Evolutionary conservation across 2,797 vertebrate species (phyloP), one percentile per base, ranked within the genome.

Genomic region (Cyprinella venusta): DNA sequence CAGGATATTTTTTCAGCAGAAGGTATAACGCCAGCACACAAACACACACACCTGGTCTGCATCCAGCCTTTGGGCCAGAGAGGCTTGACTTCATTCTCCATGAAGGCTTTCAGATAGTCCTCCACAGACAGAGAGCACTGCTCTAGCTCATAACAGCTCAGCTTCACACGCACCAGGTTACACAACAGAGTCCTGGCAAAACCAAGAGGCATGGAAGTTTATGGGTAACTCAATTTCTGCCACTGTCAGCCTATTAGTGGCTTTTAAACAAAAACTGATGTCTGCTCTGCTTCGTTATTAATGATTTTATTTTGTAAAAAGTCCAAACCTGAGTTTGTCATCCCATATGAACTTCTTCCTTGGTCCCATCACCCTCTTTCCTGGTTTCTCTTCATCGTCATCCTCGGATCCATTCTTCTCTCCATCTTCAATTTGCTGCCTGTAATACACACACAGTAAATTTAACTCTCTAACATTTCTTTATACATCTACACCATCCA

Each of bases 31-130:
- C 4, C 72, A 6, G 26, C 64, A 61, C 45, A 82, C 33, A 89
- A 48, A 82, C 86, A 13, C 48, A 61, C 86, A 13, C 48, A 99
- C 98, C 98, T 97, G 94, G 97, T 93, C 94, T 99, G 98, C 98
- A 99, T 99, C 98, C 98, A 99, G 92, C 98, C 98, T 92, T 97
- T 97, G 83, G 98, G 98, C 98, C 98, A 99, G 76, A 99, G 95
- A 67, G 95, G 95, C 92, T 97, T 99, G 92, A 98, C 96, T 92
- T 99, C 98, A 4, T 96, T 95, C 88, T 98, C 97, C 91, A 99
- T 94, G 92, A 99, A 99, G 85, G 92, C 94, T 93, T 99, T 99
- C 93, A 99, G 95, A 90, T 97, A 97, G 92, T 99, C 97, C 90
- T 99, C 98, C 92, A 96, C 95, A 59, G 96, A 95, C 86, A 97